Conservation (phyloP, 2,113 vertebrate species). For the Semnornis frantzii region DNA sequence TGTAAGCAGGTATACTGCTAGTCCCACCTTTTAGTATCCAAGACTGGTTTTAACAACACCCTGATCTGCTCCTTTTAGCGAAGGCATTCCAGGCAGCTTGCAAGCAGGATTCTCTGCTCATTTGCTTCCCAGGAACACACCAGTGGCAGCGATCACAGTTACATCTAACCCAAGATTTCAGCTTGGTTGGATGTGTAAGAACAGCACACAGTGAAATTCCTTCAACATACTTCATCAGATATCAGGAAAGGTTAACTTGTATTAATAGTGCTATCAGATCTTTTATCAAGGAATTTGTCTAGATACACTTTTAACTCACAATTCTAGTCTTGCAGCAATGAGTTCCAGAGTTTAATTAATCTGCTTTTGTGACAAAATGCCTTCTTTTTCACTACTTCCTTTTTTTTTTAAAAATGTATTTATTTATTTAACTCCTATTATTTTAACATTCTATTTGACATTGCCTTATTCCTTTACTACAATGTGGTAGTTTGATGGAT, state of each 20-base stretch:
- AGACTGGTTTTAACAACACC: background rate
- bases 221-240: background rate
- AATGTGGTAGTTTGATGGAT: no score
- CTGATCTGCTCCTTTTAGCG: background rate
- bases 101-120: background rate
- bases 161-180: background rate
- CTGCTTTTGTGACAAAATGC: background rate
- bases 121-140: background rate
- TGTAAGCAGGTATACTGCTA: background rate
- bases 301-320: background rate
- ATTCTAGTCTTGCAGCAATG: background rate
- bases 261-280: background rate
- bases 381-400: background rate
- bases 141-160: background rate
- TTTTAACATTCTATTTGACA: background rate
- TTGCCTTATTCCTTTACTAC: background rate
- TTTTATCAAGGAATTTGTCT: background rate
- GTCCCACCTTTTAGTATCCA: background rate
- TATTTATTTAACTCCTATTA: background rate
- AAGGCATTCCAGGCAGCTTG: background rate
- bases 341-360: background rate
- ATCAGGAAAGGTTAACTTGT: background rate
- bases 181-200: background rate
- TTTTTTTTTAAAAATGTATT: background rate
- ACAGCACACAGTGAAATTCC: background rate